Evolutionary conservation across 2,888 invertebrate species (phyloP), one percentile per base, ranked within the genome.

Genomic region (Drosophila borealis): DNA sequence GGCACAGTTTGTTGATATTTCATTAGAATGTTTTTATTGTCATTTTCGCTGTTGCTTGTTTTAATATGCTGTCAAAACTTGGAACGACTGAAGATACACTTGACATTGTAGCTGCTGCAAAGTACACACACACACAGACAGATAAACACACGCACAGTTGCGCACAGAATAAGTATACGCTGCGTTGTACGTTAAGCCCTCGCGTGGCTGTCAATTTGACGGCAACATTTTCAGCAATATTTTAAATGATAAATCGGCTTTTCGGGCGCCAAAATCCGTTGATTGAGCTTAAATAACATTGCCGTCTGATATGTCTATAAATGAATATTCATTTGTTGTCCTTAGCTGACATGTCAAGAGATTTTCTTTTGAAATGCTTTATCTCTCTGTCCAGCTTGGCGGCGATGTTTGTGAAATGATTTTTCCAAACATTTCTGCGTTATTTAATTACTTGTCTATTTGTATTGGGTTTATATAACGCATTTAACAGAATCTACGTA

Each of bases 51-150:
- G 56, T 36, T 80, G 72, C 67, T 49, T 56, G 67, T 78, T 72
- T 82, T 80, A 86, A 70, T 77, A 74, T 57, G 41, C 68, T 80
- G 66, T 80, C 83, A 81, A 82, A 86, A 81, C 63, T 76, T 70
- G 54, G 21, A 37, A 48, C 14, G 37, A 14, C 56, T 46, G 39
- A 37, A 67, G 57, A 42, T 42, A n/a, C 60, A 70, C 61, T 85
- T 82, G 68, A 69, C 61, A 72, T 62, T 74, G 19, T 34, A 17
- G 41, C 39, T 53, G 37, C n/a, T 49, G 21, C 17, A 48, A 46
- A 55, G 37, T 1, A 34, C n/a, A 29, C n/a, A 29, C 45, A 45
- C 21, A 41, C 39, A 33, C 33, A n/a, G 14, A 25, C 36, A 25
- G 17, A 29, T 46, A 17, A 29, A 10, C 10, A 5, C 4, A 36